These are phyloP conservation scores for Dendrocopos noguchii DNA, from an alignment of 2,113 vertebrate species.

Conservation along the genomic window DNA sequence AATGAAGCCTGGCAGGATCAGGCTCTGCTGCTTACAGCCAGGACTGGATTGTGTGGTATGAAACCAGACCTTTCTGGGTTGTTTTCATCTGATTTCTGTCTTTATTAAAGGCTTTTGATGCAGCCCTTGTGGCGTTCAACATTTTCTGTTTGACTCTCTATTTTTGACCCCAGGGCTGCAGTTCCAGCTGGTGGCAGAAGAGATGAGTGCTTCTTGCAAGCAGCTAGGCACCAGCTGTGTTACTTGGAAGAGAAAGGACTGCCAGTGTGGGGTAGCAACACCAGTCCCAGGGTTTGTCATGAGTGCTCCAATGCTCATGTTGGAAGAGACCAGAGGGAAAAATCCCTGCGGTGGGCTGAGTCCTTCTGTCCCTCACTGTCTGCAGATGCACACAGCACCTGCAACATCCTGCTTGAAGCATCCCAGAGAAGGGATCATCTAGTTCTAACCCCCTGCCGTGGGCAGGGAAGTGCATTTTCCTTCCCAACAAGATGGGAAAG, in stretches of 20 bases:
- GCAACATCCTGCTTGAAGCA: background rate
- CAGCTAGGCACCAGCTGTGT: background rate
- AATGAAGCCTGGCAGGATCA: conserved; percentile 42
- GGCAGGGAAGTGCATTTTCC: background rate
- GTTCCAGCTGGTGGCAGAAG: background rate
- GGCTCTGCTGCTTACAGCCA: conserved; percentile 34
- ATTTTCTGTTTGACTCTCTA: background rate
- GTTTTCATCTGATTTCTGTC: background rate
- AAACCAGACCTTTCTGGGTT: conserved; percentile 6
- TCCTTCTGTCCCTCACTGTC: background rate
- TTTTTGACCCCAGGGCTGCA: background rate
- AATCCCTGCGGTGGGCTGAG: background rate
- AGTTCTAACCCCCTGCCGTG: too few species aligned
- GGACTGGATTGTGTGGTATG: background rate
- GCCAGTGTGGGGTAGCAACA: background rate
- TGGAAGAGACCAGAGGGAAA: background rate
- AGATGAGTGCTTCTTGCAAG: background rate
- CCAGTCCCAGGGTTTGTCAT: background rate
- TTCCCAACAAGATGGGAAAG: background rate
- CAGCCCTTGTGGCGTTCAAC: background rate
- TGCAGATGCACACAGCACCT: background rate
- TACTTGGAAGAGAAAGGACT: background rate
- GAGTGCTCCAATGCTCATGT: background rate
- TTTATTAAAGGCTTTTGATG: background rate
- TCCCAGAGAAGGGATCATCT: too few species aligned